Base-by-base conservation (phyloP, 2,113 vertebrate genomes). In the Perccottus glenii region DNA sequence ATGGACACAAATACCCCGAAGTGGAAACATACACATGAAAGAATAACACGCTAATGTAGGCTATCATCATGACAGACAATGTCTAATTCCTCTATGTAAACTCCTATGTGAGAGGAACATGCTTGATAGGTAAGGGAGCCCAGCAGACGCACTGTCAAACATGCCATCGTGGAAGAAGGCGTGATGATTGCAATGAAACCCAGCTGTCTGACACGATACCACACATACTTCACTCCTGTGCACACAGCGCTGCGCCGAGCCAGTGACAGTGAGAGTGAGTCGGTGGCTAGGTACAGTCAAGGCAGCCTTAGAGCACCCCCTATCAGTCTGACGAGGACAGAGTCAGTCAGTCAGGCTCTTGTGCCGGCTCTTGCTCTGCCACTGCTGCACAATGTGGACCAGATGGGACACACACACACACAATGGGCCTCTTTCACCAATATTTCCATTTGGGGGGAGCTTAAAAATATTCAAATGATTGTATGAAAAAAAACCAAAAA, bases 231-330 rank as follows among this genome's bases (percentile, higher is more conserved):
- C 67, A 70, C 76, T 81, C 57, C 73, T 80, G 55, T 55, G 40
- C 72, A 60, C 66, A 66, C 33, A 19, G 16, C 56, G 70, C 63
- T 50, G 42, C 1, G 48, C 73, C 77, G 66, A 61, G 58, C 70
- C 64, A 49, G 48, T 82, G 78, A 85, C 80, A 85, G 65, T 67
- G 45, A 81, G 73, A 66, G 70, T 73, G 75, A 69, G 68, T 40
- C 64, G 9, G 19, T 19, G 32, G 51, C 19, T 27, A 33, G 11
- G 32, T 33, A 32, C 63, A 81, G 81, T 90, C 84, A 76, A 74
- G 19, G 85, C 89, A 92, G 92, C 85, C 90, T 92, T 88, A 92
- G 76, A 93, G 91, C 92, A 87, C 92, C 91, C 90, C 91, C 92
- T 93, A 93, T 90, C 90, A 92, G 91, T 69, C 85, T 78, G 77